Conservation (phyloP, 2,888 invertebrate genomes). For the Andrena praecox region DNA sequence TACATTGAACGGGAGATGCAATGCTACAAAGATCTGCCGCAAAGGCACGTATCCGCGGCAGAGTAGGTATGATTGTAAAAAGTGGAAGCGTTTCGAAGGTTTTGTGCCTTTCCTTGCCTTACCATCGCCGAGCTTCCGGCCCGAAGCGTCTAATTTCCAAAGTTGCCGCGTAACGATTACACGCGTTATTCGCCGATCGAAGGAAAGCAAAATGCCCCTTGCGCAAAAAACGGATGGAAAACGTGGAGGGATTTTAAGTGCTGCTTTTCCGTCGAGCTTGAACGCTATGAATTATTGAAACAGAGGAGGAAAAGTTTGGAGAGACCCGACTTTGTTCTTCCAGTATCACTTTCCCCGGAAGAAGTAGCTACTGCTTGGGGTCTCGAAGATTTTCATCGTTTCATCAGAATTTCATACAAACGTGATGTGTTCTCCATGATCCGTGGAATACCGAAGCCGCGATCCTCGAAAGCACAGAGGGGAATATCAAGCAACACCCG, state of each 20-base stretch:
- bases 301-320: background rate
- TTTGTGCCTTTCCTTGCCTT: constrained; percentile 26
- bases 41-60: constrained; percentile 6
- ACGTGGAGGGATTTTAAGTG: constrained; percentile 14
- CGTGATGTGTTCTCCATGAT: constrained; percentile 23
- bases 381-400: too few relatives aligned
- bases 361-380: too few relatives aligned
- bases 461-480: constrained; percentile 16
- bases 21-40: constrained; percentile 14
- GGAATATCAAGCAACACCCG: constrained; percentile 31
- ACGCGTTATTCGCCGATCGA: constrained; percentile 18
- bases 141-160: constrained; percentile 13
- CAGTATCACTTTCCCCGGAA: background rate
- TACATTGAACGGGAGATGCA: constrained; percentile 15
- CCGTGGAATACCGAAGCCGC: background rate
- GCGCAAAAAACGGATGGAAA: background rate
- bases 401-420: background rate
- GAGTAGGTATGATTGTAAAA: constrained; percentile 5
- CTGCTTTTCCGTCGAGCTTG: background rate
- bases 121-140: constrained; percentile 22
- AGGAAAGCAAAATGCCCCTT: constrained; percentile 13
- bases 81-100: constrained; percentile 27
- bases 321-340: too few relatives aligned
- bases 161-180: constrained; percentile 54
- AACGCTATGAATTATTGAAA: constrained; percentile 1